These are phyloP conservation scores for Lophotis ruficrista DNA, from an alignment of 2,113 vertebrate genomes.

Conservation along the genomic window DNA sequence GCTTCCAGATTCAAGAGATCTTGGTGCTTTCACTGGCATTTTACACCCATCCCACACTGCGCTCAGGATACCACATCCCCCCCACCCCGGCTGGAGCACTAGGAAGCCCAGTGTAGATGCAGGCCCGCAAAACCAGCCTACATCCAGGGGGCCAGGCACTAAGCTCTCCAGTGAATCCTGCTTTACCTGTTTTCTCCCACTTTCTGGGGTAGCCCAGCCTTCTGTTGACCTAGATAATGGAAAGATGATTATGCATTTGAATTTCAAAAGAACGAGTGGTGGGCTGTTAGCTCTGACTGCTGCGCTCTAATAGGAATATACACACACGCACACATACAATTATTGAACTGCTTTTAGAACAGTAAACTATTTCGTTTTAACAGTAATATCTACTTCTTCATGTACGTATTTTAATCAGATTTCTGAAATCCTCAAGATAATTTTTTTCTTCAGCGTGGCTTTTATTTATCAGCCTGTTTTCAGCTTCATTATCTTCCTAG, in stretches of 20 bases:
- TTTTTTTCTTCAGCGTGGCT: neutral
- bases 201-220: slow-evolving; percentile 1
- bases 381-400: neutral
- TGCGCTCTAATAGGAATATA: neutral
- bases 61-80: neutral
- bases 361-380: neutral
- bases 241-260: slow-evolving; percentile 50
- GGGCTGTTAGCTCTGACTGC: slow-evolving; percentile 12
- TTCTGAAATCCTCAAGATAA: neutral
- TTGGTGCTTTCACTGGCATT: neutral
- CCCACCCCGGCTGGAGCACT: rapidly evolving
- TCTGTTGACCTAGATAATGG: slow-evolving; percentile 41
- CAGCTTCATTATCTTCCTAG: neutral
- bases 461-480: neutral
- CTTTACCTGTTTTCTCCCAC: slow-evolving; percentile 2
- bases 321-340: neutral
- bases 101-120: neutral
- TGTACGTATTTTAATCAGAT: neutral
- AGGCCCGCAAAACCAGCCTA: neutral
- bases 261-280: slow-evolving; percentile 30
- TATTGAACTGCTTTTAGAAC: neutral
- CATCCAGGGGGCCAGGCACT: neutral
- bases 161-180: neutral
- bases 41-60: neutral
- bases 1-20: neutral